These are phyloP conservation scores for Lathronympha strigana DNA, from an alignment of 2,888 invertebrate genomes.

Conservation along the genomic window DNA sequence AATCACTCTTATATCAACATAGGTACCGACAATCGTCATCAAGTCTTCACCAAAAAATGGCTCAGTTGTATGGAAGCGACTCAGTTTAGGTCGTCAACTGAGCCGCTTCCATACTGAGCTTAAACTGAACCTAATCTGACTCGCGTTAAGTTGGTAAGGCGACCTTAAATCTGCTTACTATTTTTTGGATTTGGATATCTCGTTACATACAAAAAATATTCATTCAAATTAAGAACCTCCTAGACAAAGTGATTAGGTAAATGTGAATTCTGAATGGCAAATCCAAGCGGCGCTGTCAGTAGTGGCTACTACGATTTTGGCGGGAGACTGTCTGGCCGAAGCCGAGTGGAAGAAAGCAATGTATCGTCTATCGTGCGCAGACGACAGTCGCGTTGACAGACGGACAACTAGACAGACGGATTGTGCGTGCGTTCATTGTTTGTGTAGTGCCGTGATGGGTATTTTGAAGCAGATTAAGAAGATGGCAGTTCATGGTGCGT, in stretches of 20 bases:
- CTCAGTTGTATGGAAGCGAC: too few relatives aligned
- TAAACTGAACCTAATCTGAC: too few relatives aligned
- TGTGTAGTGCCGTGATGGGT: slow-evolving; percentile 63
- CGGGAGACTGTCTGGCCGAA: slow-evolving; percentile 63
- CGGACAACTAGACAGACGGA: slow-evolving; percentile 45
- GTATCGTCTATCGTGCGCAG: slow-evolving; percentile 62
- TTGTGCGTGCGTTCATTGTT: slow-evolving; percentile 44
- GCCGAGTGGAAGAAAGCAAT: slow-evolving; percentile 56
- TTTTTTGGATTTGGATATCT: too few relatives aligned
- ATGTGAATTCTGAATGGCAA: background rate
- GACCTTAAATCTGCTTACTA: too few relatives aligned
- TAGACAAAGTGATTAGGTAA: background rate
- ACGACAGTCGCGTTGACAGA: slow-evolving; percentile 57
- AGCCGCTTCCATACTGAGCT: too few relatives aligned
- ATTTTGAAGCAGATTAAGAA: slow-evolving; percentile 78
- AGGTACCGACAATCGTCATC: too few relatives aligned
- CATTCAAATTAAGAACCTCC: background rate
- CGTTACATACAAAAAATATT: too few relatives aligned
- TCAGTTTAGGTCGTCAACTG: too few relatives aligned
- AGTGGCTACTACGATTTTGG: slow-evolving; percentile 50
- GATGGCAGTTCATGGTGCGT: slow-evolving; percentile 66
- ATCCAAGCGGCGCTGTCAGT: slow-evolving; percentile 4
- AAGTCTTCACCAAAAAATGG: too few relatives aligned
- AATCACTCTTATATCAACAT: too few relatives aligned
- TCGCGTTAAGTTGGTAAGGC: too few relatives aligned